These are phyloP conservation scores for Calliopum simillimum DNA, from an alignment of 2,888 invertebrate species.

Conservation along the genomic window DNA sequence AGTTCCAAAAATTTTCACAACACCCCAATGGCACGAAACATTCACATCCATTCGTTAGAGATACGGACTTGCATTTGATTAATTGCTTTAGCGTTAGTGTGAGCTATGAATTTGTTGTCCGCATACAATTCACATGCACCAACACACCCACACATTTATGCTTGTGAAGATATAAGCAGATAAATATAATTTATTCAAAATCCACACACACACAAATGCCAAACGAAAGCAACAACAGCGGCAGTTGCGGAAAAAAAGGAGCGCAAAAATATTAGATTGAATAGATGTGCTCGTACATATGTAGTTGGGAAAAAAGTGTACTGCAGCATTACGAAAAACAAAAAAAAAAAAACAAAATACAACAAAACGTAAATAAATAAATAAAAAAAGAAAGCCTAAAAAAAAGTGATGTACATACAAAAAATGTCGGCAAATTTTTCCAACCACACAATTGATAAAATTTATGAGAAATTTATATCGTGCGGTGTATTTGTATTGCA, in stretches of 20 bases:
- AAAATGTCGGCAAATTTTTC: background rate
- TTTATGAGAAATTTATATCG: slow-evolving; percentile 23
- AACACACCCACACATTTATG: slow-evolving; percentile 3
- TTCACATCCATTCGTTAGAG: background rate
- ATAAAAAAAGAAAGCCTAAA: slow-evolving; percentile 16
- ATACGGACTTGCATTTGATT: slow-evolving; percentile 14
- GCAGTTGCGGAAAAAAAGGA: slow-evolving; percentile 36
- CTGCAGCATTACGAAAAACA: background rate
- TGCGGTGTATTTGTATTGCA: background rate
- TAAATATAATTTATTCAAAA: slow-evolving; percentile 40
- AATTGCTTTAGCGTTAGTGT: background rate
- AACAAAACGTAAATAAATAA: slow-evolving; percentile 28
- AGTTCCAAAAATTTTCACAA: no score
- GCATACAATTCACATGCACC: slow-evolving; percentile 3
- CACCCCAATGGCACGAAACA: no score
- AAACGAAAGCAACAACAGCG: background rate
- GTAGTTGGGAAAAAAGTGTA: background rate
- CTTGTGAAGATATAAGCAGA: background rate
- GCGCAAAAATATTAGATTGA: slow-evolving; percentile 1
- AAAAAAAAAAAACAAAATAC: slow-evolving; percentile 28
- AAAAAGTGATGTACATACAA: background rate
- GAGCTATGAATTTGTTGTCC: background rate
- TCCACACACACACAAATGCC: slow-evolving; percentile 46
- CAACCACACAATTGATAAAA: slow-evolving; percentile 29
- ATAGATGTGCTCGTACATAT: no score